These are phyloP conservation scores for Hermetia illucens DNA, from an alignment of 1,140 invertebrate species.

Conservation along the genomic window DNA sequence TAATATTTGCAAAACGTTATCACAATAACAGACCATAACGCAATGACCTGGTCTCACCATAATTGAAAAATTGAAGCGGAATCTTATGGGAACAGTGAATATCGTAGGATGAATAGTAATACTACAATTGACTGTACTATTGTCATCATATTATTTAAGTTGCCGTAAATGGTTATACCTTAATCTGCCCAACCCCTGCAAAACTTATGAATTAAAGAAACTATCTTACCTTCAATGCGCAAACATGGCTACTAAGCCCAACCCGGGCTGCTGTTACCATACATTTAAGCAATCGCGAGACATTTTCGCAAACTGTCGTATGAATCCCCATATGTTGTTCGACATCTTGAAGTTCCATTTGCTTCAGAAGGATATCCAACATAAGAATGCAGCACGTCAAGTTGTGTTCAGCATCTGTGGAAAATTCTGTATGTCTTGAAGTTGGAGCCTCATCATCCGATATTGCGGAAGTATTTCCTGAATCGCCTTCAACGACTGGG, in stretches of 20 bases:
- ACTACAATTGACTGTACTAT: not conserved
- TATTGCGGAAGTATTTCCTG: slow-evolving; percentile 49
- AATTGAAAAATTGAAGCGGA: no score
- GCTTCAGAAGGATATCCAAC: slow-evolving; percentile 89
- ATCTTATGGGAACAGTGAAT: no score
- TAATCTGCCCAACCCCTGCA: no score
- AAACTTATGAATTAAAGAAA: no score
- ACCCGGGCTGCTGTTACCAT: slow-evolving; percentile 55
- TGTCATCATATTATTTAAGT: not conserved
- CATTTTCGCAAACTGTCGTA: slow-evolving; percentile 57
- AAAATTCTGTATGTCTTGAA: slow-evolving; percentile 42
- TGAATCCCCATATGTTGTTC: slow-evolving; percentile 68
- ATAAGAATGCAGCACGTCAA: slow-evolving; percentile 91
- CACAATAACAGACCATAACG: no score
- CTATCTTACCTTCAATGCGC: slow-evolving; percentile 34
- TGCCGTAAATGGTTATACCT: no score
- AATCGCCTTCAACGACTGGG: slow-evolving; percentile 50
- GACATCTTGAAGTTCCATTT: slow-evolving; percentile 91
- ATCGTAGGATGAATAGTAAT: no score
- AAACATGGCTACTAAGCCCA: slow-evolving; percentile 60
- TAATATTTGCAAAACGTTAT: no score
- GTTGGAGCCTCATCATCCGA: slow-evolving; percentile 53
- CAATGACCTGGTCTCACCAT: no score
- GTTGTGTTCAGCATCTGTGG: slow-evolving; percentile 53
- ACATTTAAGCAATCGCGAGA: slow-evolving; percentile 62